Conservation (phyloP, 2,888 invertebrate species). For the Orchestes rusci region DNA sequence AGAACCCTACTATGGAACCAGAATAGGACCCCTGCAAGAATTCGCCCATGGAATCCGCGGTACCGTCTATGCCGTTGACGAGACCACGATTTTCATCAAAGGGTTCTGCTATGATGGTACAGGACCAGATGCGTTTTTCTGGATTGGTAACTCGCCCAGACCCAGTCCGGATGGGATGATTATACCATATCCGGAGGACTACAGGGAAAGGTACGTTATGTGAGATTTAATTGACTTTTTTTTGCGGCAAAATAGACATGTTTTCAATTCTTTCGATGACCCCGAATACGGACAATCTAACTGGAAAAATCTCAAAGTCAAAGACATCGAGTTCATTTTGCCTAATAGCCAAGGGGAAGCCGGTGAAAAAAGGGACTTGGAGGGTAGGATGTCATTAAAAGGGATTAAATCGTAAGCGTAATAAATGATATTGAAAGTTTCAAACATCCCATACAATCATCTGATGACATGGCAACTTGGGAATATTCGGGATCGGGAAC, state of each 20-base stretch:
- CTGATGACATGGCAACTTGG: conserved; percentile 42
- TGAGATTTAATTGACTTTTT: too few species aligned
- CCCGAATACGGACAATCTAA: too few species aligned
- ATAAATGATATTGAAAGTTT: conserved; percentile 38
- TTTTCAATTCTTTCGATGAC: too few species aligned
- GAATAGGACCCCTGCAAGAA: conserved; percentile 64
- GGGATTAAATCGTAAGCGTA: conserved; percentile 35
- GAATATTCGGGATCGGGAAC: conserved; percentile 33
- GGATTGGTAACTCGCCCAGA: conserved; percentile 75
- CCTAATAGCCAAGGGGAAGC: too few species aligned
- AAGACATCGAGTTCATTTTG: too few species aligned
- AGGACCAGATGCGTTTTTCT: conserved; percentile 84
- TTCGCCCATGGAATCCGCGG: conserved; percentile 78
- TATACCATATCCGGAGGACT: conserved; percentile 82
- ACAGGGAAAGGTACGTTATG: conserved; percentile 65
- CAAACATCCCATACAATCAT: conserved; percentile 39
- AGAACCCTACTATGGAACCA: conserved; percentile 70
- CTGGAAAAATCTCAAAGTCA: too few species aligned
- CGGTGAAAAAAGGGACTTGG: conserved; percentile 19
- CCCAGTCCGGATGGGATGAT: conserved; percentile 78
- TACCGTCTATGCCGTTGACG: conserved; percentile 80
- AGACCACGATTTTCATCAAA: conserved; percentile 78
- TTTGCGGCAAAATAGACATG: background rate
- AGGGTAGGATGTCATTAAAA: conserved; percentile 31
- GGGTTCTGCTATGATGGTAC: conserved; percentile 84